phyloP scores from a whole-genome alignment of 2,797 vertebrate species.

The Pygocentrus nattereri region DNA sequence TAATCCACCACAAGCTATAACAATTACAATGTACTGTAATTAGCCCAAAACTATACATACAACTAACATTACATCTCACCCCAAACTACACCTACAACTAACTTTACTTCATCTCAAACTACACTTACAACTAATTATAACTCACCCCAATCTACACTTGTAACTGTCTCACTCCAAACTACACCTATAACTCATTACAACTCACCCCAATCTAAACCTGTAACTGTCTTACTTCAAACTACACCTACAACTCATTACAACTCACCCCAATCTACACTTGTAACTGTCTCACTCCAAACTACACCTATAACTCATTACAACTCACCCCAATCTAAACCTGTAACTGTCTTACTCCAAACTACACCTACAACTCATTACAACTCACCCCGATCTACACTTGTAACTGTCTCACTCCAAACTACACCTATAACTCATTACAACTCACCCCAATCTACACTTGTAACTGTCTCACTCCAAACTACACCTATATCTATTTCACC shows the following conservation, averaged over 20 bases:
- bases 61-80: background rate
- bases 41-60: background rate
- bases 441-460: background rate
- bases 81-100: background rate
- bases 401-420: background rate
- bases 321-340: no score
- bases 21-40: background rate
- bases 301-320: no score
- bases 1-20: background rate
- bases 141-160: background rate
- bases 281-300: no score
- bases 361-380: background rate
- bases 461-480: background rate
- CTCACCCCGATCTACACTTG: background rate
- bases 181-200: no score
- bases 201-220: no score
- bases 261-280: background rate
- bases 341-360: background rate
- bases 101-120: background rate
- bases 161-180: no score
- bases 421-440: no score
- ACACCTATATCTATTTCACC: background rate
- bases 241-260: no score
- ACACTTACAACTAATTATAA: background rate
- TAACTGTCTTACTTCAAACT: no score